A percentile compares a stretch with the other conserved stretches of the same genome.
phyloP scores from a whole-genome alignment of 2,797 vertebrate species.

The Chiroxiphia lanceolata region DNA sequence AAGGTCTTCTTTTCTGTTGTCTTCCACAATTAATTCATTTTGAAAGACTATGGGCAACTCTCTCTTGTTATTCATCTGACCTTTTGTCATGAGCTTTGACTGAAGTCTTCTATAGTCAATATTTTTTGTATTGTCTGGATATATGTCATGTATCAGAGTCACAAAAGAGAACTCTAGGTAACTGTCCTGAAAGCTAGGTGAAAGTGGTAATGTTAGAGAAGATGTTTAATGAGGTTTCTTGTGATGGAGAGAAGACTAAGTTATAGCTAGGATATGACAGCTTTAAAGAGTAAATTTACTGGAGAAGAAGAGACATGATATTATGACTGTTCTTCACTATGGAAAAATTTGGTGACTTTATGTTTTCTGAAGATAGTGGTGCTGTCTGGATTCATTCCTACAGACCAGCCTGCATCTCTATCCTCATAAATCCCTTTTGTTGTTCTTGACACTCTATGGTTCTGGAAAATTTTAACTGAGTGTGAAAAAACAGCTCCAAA shows the following conservation, averaged over 20 bases:
- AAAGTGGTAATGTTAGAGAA: not conserved
- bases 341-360: not conserved
- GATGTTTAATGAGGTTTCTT: not conserved
- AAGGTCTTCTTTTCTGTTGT: not conserved
- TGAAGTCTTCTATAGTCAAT: not conserved
- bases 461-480: not conserved
- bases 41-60: not conserved
- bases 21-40: not conserved
- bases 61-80: not conserved
- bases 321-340: not conserved
- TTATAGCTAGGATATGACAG: not conserved
- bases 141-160: not conserved
- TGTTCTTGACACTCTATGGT: not conserved
- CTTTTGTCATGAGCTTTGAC: not conserved
- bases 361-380: not conserved
- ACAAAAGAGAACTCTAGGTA: not conserved
- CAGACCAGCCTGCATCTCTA: accelerated
- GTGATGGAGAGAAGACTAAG: not conserved
- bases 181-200: not conserved
- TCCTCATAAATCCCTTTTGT: not conserved
- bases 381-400: not conserved
- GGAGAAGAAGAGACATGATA: not conserved
- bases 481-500: not conserved
- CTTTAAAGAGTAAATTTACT: not conserved
- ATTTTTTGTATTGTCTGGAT: not conserved